Base-by-base conservation (phyloP, 2,888 invertebrate species). In the Poecilus cupreus region DNA sequence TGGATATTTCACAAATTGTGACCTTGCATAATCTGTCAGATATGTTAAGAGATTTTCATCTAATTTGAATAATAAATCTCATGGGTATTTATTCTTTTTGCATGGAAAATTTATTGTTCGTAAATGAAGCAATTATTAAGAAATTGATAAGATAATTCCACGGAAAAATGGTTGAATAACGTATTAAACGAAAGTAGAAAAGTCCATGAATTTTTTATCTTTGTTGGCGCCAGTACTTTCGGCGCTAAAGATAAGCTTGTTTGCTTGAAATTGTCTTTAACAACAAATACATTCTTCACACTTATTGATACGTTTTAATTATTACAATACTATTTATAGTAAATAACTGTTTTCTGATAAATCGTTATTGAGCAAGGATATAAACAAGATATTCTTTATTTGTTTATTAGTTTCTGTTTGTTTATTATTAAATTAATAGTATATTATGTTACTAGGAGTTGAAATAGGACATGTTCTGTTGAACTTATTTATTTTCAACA, bases 201-300 rank as follows among this genome's bases (percentile, higher is more conserved):
- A 26, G 24, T 54, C 24, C 60, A 4, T 26, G 60, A 13, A 26
- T 2, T 57, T 60, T 60, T 32, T 60, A 26, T 60, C 60, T 24
- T 13, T 13, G 32, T 4, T 60, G 60, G 60, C 60, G 60, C 60
- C 60, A 26, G 13, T 60, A 60, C 60, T 26, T 60, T 60, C n/a
- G 57, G 60, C 60, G 24, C 60, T 20, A 60, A n/a, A 60, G 60
- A 60, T 60, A 60, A 60, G 26, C 60, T 60, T 60, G 60, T 60
- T 60, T 60, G 60, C 26, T 60, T 60, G 10, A 13, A 60, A 26
- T 60, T 60, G 60, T 60, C 26, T 26, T n/a, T 26, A 24, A 60
- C 60, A 1, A 60, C 60, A 60, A 60, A 26, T 26, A 60, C 3
- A 60, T 26, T 60, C 26, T 60, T 60, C 4, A 60, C 60, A 26